Conservation (phyloP, 1,140 invertebrate genomes). For the Zaprionus davidi region DNA sequence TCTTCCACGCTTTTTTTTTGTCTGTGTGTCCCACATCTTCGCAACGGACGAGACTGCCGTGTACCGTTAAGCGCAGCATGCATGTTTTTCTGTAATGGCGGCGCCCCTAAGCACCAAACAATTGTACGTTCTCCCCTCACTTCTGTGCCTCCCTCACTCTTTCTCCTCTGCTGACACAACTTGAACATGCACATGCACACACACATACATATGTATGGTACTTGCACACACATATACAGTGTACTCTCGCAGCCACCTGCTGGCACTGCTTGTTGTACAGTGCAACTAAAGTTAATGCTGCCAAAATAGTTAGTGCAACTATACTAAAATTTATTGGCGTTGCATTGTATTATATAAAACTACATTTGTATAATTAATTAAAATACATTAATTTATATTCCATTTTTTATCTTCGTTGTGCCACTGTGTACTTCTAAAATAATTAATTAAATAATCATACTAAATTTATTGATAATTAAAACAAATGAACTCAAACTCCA, state of each 20-base stretch:
- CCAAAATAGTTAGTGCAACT: neutral
- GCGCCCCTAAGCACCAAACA: conserved; percentile 44
- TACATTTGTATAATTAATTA: neutral
- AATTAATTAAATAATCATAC: no score
- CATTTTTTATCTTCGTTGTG: neutral
- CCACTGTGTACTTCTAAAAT: conserved; percentile 22
- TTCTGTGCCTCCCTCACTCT: neutral
- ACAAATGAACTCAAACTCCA: no score
- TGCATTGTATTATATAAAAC: neutral
- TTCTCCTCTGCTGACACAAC: no score
- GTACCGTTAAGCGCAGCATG: conserved; percentile 52
- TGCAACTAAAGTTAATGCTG: conserved; percentile 16
- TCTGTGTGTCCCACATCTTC: conserved; percentile 50
- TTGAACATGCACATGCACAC: neutral
- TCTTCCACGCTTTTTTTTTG: conserved; percentile 26
- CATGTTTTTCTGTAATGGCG: conserved; percentile 50
- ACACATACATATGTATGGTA: neutral
- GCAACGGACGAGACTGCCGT: neutral
- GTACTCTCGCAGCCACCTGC: conserved; percentile 37
- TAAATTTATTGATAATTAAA: no score
- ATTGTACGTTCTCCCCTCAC: conserved; percentile 13
- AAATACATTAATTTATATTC: no score
- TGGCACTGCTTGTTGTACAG: conserved; percentile 36
- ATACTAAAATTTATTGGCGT: neutral
- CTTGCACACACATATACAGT: conserved; percentile 11